Base-by-base conservation (phyloP, 2,113 vertebrate genomes). In the Callocephalon fimbriatum region DNA sequence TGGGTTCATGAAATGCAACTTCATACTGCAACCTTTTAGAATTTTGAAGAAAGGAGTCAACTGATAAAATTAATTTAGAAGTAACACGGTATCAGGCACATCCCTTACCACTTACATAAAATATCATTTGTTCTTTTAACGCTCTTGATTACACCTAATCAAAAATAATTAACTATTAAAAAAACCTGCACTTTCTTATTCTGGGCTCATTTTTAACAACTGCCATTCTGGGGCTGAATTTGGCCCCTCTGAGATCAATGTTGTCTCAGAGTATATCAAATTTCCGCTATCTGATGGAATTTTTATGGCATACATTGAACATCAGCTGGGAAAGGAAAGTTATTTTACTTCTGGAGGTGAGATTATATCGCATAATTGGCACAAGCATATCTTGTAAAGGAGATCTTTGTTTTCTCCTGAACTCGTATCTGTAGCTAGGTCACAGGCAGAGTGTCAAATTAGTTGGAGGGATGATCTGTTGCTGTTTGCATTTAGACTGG, bases 151-250 rank as follows among this genome's bases (percentile, higher is more conserved):
- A 40, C 35, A 31, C 23, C 38, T 67, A 63, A 74, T 63, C 50
- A 88, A 84, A 91, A 93, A 65, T 26, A 67, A 83, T 20, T 67
- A 53, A 31, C 38, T 86, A 26, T 68, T 92, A 48, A 84, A 93
- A 75, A 87, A 61, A 67, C 14, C 12, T 75, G n/a, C 19, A 5
- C 3, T 87, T 91, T 91, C 71, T 81, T 51, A 81, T 61, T 84
- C 32, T 71, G 74, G 25, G 17, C 22, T 48, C 68, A n/a, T 68
- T 92, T 92, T 38, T 84, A 67, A 54, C 10, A 54, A 58, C 23
- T 8, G 4, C 14, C 3, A 50, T 81, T 72, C 56, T 75, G 37
- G 26, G 44, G 19, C 17, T 73, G 70, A 68, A 81, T 85, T 58
- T 79, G 48, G 10, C 6, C 51, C 19, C 44, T 86, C 44, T 63